Conservation (phyloP, 2,888 invertebrate genomes). For the Sphecodes monilicornis region DNA sequence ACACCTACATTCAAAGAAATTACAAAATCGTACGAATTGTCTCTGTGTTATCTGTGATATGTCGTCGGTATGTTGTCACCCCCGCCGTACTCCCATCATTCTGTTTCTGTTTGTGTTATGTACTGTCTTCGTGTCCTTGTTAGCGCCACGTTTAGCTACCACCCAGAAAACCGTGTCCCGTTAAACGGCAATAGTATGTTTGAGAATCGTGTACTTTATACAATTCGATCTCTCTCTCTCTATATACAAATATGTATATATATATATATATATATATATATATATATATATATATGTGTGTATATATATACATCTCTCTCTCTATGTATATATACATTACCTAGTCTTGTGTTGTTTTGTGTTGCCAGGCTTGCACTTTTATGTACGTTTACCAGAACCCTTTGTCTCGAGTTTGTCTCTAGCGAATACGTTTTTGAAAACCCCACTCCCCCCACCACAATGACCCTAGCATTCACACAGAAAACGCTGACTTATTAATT, state of each 20-base stretch:
- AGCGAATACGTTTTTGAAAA: constrained; percentile 72
- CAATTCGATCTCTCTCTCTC: constrained; percentile 38
- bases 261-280: neutral
- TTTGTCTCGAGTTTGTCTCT: constrained; percentile 79
- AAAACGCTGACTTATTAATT: constrained; percentile 71
- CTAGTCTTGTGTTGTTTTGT: constrained; percentile 81
- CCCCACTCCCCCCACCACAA: neutral
- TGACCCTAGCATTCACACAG: constrained; percentile 75
- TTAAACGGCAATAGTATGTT: constrained; percentile 73
- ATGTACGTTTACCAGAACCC: constrained; percentile 58
- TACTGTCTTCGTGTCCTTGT: constrained; percentile 82
- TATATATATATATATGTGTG: neutral
- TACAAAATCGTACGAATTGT: constrained; percentile 71
- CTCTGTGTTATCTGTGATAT: constrained; percentile 81
- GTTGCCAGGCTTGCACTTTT: constrained; percentile 83
- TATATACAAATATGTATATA: neutral
- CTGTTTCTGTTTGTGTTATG: constrained; percentile 81
- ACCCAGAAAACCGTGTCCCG: constrained; percentile 25
- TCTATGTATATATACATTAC: neutral
- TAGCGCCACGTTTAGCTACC: constrained; percentile 73
- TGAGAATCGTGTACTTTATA: constrained; percentile 67
- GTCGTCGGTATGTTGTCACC: constrained; percentile 82
- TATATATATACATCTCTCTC: neutral
- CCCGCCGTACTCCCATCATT: constrained; percentile 46
- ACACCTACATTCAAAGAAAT: constrained; percentile 61